These are phyloP conservation scores for Dysdera silvatica DNA, from an alignment of 1,140 invertebrate species.

Conservation along the genomic window DNA sequence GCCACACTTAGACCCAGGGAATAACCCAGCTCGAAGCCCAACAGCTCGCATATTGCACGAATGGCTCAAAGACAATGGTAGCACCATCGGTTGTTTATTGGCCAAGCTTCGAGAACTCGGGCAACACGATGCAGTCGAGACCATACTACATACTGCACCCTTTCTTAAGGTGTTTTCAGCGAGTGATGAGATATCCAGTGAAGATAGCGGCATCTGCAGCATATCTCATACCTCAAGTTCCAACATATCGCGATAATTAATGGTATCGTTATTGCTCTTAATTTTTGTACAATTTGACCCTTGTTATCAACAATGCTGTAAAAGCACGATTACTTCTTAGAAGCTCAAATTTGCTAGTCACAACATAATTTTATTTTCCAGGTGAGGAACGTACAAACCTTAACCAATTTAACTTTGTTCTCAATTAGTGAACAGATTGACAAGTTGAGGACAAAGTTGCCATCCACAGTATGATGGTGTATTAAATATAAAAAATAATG, in stretches of 20 bases:
- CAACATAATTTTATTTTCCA: no score
- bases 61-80: constrained; percentile 45
- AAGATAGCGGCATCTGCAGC: constrained; percentile 21
- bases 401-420: no score
- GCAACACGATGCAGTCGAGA: constrained; percentile 49
- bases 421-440: no score
- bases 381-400: no score
- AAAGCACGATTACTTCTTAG: no score
- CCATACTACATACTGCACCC: constrained; percentile 47
- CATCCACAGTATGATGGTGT: no score
- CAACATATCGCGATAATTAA: constrained; percentile 21
- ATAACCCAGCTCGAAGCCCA: constrained; percentile 42
- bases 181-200: constrained; percentile 14
- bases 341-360: no score
- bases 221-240: constrained; percentile 28
- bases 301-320: no score
- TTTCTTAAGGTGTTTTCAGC: constrained; percentile 42
- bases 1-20: constrained; percentile 48
- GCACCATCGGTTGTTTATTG: constrained; percentile 47
- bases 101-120: constrained; percentile 50
- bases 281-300: no score
- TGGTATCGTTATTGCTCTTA: no score
- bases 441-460: no score
- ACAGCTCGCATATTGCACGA: constrained; percentile 49
- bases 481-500: no score